A percentile compares a stretch with the other conserved stretches of the same genome.
Conservation (phyloP, 2,888 invertebrate genomes). For the Beris morrisii region DNA sequence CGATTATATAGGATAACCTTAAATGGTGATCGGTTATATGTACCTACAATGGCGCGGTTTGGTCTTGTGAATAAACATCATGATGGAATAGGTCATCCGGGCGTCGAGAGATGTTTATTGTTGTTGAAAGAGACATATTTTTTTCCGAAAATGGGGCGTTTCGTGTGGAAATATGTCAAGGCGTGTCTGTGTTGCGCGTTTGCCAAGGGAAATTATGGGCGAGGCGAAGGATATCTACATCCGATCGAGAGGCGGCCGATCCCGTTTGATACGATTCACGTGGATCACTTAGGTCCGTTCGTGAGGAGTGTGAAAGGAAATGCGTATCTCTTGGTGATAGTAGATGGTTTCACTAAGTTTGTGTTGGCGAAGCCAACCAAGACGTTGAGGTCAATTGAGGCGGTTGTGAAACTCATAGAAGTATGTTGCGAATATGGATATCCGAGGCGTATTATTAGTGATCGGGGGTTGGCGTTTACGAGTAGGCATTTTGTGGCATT, state of each 20-base stretch:
- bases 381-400: too few relatives aligned
- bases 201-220: conserved; percentile 19
- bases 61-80: neutral
- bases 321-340: too few relatives aligned
- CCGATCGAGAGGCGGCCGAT: too few relatives aligned
- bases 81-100: neutral
- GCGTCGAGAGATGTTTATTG: conserved; percentile 17
- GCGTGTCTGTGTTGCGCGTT: conserved; percentile 31
- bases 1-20: neutral
- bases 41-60: neutral
- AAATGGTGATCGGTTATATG: neutral
- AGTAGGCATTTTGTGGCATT: too few relatives aligned
- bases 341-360: too few relatives aligned
- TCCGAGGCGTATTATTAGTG: conserved; percentile 5
- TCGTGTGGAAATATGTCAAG: conserved; percentile 17
- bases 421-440: conserved; percentile 24
- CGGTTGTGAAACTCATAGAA: neutral
- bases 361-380: neutral
- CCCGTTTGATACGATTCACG: too few relatives aligned
- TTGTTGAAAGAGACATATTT: conserved; percentile 32
- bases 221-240: too few relatives aligned
- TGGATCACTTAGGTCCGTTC: too few relatives aligned
- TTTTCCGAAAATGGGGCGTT: conserved; percentile 26
- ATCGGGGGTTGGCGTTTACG: conserved; percentile 21
- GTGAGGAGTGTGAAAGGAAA: too few relatives aligned